A percentile compares a stretch with the other conserved stretches of the same genome.
phyloP scores from a whole-genome alignment of 2,888 invertebrate genomes.

The Cephus nigrinus region DNA sequence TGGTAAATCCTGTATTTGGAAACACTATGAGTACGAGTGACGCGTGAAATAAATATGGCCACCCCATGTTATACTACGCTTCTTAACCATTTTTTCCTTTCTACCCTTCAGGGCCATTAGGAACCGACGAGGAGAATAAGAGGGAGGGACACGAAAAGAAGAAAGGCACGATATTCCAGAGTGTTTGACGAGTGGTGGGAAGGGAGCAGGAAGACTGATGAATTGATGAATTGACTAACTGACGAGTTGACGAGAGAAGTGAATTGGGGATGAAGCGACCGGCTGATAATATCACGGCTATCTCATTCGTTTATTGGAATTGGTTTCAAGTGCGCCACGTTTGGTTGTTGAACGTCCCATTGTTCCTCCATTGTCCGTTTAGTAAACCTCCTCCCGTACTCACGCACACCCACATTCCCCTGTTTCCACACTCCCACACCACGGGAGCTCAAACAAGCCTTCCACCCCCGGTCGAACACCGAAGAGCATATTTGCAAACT shows the following conservation, averaged over 20 bases:
- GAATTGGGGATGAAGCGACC: too few species aligned
- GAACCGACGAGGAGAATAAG: background rate
- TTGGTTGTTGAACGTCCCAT: background rate
- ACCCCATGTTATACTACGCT: too few species aligned
- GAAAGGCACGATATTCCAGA: slow-evolving; percentile 7
- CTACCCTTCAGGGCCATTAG: too few species aligned
- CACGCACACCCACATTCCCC: background rate
- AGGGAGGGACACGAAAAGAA: background rate
- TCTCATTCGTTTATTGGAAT: background rate
- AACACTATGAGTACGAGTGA: too few species aligned
- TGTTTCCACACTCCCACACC: background rate
- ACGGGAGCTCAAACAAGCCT: slow-evolving; percentile 33
- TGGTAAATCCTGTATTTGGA: too few species aligned
- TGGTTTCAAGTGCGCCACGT: slow-evolving; percentile 4
- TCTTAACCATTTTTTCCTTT: too few species aligned
- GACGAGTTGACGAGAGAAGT: too few species aligned
- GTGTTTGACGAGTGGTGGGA: slow-evolving; percentile 20
- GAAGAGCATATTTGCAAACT: slow-evolving; percentile 51
- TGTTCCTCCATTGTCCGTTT: slow-evolving; percentile 3
- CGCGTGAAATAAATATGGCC: too few species aligned
- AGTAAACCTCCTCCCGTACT: slow-evolving; percentile 1
- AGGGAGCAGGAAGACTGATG: slow-evolving; percentile 20
- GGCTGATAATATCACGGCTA: too few species aligned
- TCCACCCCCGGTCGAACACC: slow-evolving; percentile 33
- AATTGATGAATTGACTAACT: too few species aligned